These are phyloP conservation scores for Anarhynchus alexandrinus DNA, from an alignment of 2,113 vertebrate species.

Conservation along the genomic window DNA sequence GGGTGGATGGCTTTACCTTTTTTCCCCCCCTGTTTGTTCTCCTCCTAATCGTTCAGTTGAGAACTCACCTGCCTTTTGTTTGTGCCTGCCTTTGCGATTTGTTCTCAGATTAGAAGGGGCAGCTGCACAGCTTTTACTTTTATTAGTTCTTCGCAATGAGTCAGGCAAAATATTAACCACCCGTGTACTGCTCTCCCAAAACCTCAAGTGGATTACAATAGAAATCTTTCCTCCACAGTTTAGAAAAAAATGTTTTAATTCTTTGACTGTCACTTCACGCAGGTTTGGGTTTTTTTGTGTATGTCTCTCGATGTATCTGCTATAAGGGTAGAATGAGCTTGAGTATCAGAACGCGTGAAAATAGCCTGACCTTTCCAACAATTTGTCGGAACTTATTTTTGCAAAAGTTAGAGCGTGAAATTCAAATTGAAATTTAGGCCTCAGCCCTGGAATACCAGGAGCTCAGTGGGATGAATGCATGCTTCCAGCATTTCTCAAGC, in stretches of 20 bases:
- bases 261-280: background rate
- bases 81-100: constrained; percentile 35
- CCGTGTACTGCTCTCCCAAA: background rate
- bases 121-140: constrained; percentile 32
- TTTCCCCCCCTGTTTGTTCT: background rate
- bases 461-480: background rate
- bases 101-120: constrained; percentile 23
- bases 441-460: background rate
- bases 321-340: background rate
- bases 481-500: background rate
- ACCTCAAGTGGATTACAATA: background rate
- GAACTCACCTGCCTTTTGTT: constrained; percentile 41
- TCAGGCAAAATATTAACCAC: constrained; percentile 42
- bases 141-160: background rate
- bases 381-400: background rate
- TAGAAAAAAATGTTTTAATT: background rate
- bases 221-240: background rate
- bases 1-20: background rate
- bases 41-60: background rate
- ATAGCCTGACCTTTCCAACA: background rate
- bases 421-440: background rate
- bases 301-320: background rate
- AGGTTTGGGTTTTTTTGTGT: background rate
- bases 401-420: background rate
- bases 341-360: background rate